Evolutionary conservation across 2,113 vertebrate species (phyloP).

Genomic region (Ia io): DNA sequence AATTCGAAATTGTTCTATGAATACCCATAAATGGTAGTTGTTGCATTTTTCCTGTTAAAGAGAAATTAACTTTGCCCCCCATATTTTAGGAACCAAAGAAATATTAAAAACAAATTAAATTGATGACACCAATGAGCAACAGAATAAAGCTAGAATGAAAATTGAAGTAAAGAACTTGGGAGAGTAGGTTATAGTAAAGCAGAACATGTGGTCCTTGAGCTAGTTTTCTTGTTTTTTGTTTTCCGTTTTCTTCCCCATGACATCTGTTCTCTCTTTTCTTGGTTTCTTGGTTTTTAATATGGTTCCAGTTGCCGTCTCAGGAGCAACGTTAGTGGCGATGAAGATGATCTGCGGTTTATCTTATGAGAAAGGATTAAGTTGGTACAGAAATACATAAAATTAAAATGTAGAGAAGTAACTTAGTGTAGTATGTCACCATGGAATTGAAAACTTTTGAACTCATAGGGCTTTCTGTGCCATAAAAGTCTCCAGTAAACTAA

Average conservation of each 20-base stretch:
- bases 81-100: neutral
- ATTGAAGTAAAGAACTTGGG: neutral
- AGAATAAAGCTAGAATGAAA: neutral
- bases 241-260: neutral
- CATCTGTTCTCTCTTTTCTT: neutral
- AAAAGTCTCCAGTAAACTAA: slow-evolving; percentile 22
- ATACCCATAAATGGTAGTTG: neutral
- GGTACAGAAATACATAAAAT: neutral
- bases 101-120: neutral
- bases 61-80: neutral
- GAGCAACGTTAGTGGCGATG: neutral
- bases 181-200: neutral
- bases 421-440: neutral
- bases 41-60: neutral
- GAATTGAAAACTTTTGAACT: neutral
- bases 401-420: neutral
- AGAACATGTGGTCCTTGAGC: neutral
- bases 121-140: neutral
- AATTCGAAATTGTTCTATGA: neutral
- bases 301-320: neutral
- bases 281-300: neutral
- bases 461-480: neutral
- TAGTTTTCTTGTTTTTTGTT: neutral
- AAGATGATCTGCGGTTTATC: neutral
- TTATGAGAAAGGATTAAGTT: neutral